phyloP scores from a whole-genome alignment of 1,140 invertebrate species.

The Scaptomyza montana region DNA sequence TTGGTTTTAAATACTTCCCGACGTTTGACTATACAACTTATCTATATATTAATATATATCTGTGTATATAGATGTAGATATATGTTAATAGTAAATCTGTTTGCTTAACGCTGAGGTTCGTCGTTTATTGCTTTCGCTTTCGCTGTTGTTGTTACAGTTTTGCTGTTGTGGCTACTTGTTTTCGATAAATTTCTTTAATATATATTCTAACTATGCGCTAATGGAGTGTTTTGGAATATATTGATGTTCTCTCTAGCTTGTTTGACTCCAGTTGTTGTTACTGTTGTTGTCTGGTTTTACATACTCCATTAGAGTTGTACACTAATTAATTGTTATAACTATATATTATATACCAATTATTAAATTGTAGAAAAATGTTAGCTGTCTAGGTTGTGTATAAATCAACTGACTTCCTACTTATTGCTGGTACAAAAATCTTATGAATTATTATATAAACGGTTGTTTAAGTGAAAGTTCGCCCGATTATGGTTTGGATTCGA shows the following conservation, averaged over 20 bases:
- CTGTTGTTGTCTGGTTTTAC: constrained; percentile 24
- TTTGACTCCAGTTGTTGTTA: constrained; percentile 38
- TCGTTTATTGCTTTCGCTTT: constrained; percentile 75
- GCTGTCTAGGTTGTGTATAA: constrained; percentile 14
- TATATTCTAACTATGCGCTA: constrained; percentile 78
- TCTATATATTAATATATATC: constrained; percentile 59
- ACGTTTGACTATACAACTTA: constrained; percentile 41
- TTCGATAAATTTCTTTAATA: constrained; percentile 62
- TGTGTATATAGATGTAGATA: constrained; percentile 46
- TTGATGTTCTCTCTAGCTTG: constrained; percentile 44
- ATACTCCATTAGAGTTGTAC: constrained; percentile 30
- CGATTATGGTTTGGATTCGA: constrained; percentile 56
- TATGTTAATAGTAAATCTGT: constrained; percentile 59
- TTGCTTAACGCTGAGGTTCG: constrained; percentile 74
- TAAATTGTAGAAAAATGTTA: constrained; percentile 32
- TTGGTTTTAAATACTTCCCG: constrained; percentile 50
- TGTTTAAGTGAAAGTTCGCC: constrained; percentile 57
- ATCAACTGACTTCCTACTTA: constrained; percentile 37
- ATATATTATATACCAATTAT: constrained; percentile 26
- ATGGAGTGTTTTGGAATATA: constrained; percentile 81
- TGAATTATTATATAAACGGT: constrained; percentile 41
- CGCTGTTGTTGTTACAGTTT: constrained; percentile 36
- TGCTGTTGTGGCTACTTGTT: constrained; percentile 40
- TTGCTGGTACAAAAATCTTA: constrained; percentile 64
- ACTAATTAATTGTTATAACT: constrained; percentile 10